Conservation (phyloP, 2,797 vertebrate species). For the Balearica regulorum region DNA sequence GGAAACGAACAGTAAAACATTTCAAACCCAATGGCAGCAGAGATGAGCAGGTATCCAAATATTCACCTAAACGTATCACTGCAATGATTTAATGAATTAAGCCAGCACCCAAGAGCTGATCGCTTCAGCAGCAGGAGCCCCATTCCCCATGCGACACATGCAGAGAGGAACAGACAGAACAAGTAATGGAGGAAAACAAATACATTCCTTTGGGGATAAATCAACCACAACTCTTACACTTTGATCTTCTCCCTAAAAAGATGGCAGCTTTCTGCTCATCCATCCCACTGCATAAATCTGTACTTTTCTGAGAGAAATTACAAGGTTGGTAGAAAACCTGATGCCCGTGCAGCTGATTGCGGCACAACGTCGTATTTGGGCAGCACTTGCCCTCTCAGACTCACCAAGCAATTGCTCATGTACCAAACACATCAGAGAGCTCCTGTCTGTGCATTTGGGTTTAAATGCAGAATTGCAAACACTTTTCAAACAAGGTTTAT, state of each 20-base stretch:
- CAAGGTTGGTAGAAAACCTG: neutral
- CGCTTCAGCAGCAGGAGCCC: neutral
- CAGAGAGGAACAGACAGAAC: neutral
- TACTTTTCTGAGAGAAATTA: neutral
- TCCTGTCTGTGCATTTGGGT: too few species aligned
- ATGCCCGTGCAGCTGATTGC: too few species aligned
- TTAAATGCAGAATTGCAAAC: too few species aligned
- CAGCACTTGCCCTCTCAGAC: neutral
- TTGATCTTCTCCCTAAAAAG: neutral
- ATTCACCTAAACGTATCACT: rapidly evolving
- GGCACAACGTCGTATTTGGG: neutral
- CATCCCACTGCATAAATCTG: neutral
- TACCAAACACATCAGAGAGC: too few species aligned
- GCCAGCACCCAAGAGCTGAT: too few species aligned
- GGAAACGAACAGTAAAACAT: too few species aligned
- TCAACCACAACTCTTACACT: neutral
- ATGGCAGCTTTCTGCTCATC: neutral
- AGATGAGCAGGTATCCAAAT: neutral
- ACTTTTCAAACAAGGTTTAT: too few species aligned
- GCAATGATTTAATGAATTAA: neutral
- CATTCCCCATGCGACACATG: too few species aligned
- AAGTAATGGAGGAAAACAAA: neutral
- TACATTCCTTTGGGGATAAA: neutral
- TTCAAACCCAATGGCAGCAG: neutral
- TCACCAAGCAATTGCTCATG: too few species aligned